phyloP scores from a whole-genome alignment of 2,888 invertebrate genomes.

The Ryuthela nishihirai region DNA sequence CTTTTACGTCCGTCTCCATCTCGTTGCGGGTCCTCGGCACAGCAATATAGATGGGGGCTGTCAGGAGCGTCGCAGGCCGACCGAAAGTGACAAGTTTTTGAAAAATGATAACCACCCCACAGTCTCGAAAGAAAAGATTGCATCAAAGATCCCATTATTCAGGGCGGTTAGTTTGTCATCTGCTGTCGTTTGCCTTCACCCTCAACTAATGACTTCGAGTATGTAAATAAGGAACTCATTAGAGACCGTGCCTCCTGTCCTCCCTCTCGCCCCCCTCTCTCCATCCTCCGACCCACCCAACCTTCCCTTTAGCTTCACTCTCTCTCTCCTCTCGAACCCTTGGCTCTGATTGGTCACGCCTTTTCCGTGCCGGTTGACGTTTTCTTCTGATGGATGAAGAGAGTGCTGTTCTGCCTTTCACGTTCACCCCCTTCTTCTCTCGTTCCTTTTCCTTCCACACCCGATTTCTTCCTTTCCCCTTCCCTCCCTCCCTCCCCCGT shows the following conservation, averaged over 20 bases:
- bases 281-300: too few relatives aligned
- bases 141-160: slow-evolving; percentile 32
- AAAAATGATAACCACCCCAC: slow-evolving; percentile 33
- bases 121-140: slow-evolving; percentile 23
- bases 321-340: slow-evolving; percentile 20
- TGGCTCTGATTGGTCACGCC: slow-evolving; percentile 39
- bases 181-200: slow-evolving; percentile 27
- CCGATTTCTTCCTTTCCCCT: slow-evolving; percentile 34
- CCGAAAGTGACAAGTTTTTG: slow-evolving; percentile 38
- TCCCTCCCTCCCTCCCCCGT: slow-evolving; percentile 2
- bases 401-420: slow-evolving; percentile 13
- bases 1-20: not conserved
- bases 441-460: slow-evolving; percentile 11
- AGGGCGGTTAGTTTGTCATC: slow-evolving; percentile 34
- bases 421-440: slow-evolving; percentile 5
- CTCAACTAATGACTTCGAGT: slow-evolving; percentile 35
- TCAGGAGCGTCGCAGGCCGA: too few relatives aligned
- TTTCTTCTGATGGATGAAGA: slow-evolving; percentile 36
- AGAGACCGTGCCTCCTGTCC: slow-evolving; percentile 35
- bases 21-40: not conserved
- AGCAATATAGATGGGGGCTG: slow-evolving; percentile 28
- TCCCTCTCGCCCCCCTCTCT: too few relatives aligned
- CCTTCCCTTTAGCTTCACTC: too few relatives aligned
- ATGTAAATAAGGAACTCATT: slow-evolving; percentile 39
- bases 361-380: slow-evolving; percentile 38